Base-by-base conservation (phyloP, 2,888 invertebrate species). In the Neoitamus cyanurus region DNA sequence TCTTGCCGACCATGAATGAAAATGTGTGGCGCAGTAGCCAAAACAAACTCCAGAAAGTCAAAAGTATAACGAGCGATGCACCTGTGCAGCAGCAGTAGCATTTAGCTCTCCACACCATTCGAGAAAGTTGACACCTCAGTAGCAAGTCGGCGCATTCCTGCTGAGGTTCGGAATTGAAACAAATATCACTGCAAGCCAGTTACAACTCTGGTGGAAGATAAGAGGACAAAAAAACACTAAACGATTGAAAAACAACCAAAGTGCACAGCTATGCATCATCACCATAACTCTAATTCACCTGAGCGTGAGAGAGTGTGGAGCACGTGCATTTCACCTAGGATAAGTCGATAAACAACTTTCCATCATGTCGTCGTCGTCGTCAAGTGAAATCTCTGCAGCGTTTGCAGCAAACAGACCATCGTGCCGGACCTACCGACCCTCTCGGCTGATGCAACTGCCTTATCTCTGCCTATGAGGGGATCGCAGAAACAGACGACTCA, bases 271-370 rank as follows among this genome's bases (percentile, higher is more conserved):
- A 58, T 58, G 58, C 58, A 58, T 58, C 58, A 58, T 58, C 58
- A 58, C 58, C 58, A 58, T 58, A 58, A 58, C 58, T 58, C 58
- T 20, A 25, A 58, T 58, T 58, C 58, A 58, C 58, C 58, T 58
- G 58, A 58, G 58, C 58, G 20, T 25, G 58, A 25, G 58, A 58
- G 58, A 58, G 58, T 58, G 58, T 58, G 6, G 58, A 82, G 36
- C 82, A 82, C 82, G 82, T 82, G 75, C 82, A 82, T 82, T 82
- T 58, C 58, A 13, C 36, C 46, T 70, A 72, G 70, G 58, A 58
- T 15, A 58, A 83, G 72, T 83, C 72, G 83, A 83, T 83, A 70
- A 83, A 83, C 83, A 83, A 83, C 83, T 83, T 83, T 83, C 83
- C 83, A 83, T 83, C 83, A 83, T 83, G 70, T 83, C 83, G 58